Evolutionary conservation across 2,113 vertebrate genomes (phyloP), one percentile per base, ranked within the genome.

Genomic region (Rhea americana): DNA sequence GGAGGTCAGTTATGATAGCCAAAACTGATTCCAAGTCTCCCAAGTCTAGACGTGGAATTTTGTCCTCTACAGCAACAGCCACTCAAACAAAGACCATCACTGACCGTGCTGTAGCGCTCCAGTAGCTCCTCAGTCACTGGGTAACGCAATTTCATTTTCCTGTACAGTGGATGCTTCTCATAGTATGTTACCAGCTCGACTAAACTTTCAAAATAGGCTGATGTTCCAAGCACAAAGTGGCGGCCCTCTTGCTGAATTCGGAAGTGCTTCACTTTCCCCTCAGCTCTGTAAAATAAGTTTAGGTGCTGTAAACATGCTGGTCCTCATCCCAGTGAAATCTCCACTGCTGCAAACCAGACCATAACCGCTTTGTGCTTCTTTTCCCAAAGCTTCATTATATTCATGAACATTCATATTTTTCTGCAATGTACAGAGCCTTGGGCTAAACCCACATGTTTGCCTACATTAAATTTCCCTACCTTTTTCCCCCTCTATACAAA

Each of bases 231-330:
- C 85, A 99, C 98, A 11, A 98, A 99, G 92, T 98, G 97, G 47
- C 93, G 91, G 37, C 98, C 99, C 3, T 99, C 99, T 62, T 98
- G 98, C 94, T 98, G 98, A 94, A 99, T 99, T 30, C 99, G 98
- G 84, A 99, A 99, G 87, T 99, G 99, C 70, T 99, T 99, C 71
- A 99, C 99, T 95, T 98, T 99, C 50, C 99, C 98, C 55, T 98
- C 98, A 7, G 99, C 99, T 94, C 99, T 99, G 97, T 43, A 15
- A 56, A 17, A 95, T 39, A 86, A 91, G 41, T 5, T 14, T 28
- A 20, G 45, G 25, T 13, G 73, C 61, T 82, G 45, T 73, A 14
- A 58, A 72, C 58, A 13, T 5, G 25, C 0, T 8, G 7, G 21
- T 2, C 66, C 62, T 48, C 15, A 1, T 22, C 30, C 53, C 25